Evolutionary conservation across 23 tunicate species (phyloP), one percentile per base, ranked within the genome.

Genomic region (Ciona savignyi): DNA sequence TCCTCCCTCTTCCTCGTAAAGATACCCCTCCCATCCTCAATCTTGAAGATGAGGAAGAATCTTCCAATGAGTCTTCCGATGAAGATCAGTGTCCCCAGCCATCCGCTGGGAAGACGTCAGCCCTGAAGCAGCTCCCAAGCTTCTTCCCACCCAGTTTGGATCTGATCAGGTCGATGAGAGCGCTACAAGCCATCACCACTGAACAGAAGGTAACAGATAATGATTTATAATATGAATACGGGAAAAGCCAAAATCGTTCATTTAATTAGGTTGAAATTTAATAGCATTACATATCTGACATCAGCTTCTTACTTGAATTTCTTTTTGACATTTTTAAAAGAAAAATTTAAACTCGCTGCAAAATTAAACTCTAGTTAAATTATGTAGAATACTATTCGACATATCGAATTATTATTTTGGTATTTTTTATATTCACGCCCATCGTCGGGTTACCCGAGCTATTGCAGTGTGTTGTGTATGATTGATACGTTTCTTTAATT

Each of bases 141-240:
- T 88, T 88, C 61, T 88, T 81, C 60, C 96, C 96, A 25, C 84
- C 87, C 25, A 48, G 70, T 33, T 62, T 51, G 64, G 83, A 88
- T 77, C 66, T 88, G 4, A 29, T 76, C n/a, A 82, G 78, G 20
- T 81, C 96, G 1, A 88, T 88, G 84, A 71, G 73, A 68, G 68
- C 82, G 3, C 35, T 88, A 60, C 87, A 88, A 68, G 84, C 81
- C 26, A 80, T 85, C 27, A 81, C 87, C 9, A 70, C 81, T 27
- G 79, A 81, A 25, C 96, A 88, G 23, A 77, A 88, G 84, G 87
- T 81, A 63, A 0, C 29, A 11, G 6, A 34, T 35, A 26, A 0
- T 15, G n/a, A 11, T 49, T 15, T 49, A 11, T 49, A 20, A 49
- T 49, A 11, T 11, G 15, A 49, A 49, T 49, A n/a, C n/a, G n/a